Conservation (phyloP, 2,888 invertebrate species). For the Trachelus iudaicus region DNA sequence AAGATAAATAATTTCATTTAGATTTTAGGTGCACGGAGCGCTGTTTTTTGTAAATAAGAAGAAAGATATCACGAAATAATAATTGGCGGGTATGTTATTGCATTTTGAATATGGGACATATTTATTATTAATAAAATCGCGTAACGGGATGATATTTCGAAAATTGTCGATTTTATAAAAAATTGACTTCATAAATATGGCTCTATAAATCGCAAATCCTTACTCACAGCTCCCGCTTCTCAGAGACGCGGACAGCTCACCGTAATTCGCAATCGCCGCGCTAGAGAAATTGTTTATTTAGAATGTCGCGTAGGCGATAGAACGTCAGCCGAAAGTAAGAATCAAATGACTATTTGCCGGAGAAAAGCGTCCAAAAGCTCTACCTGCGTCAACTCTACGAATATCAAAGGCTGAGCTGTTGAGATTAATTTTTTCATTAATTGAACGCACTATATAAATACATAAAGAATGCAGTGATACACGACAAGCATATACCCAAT, state of each 20-base stretch:
- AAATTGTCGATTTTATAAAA: background rate
- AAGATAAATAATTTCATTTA: background rate
- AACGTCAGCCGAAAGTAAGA: background rate
- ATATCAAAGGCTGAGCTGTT: background rate
- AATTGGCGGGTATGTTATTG: background rate
- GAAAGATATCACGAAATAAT: background rate
- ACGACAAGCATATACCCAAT: background rate
- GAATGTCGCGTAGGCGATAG: slow-evolving; percentile 14
- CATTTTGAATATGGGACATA: no score
- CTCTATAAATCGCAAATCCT: background rate
- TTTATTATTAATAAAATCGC: background rate
- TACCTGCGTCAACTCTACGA: background rate
- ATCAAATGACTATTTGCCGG: background rate
- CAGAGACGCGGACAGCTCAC: background rate
- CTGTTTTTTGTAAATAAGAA: background rate
- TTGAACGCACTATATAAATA: background rate
- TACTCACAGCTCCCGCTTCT: background rate
- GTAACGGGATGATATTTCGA: background rate
- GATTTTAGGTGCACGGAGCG: background rate
- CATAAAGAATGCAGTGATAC: background rate
- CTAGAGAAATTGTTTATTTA: slow-evolving; percentile 15
- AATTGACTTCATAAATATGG: background rate
- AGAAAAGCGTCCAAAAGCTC: background rate
- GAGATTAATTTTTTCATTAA: background rate
- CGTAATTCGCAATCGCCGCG: background rate